Conservation (phyloP, 1,140 invertebrate species). For the Cyphomyrmex costatus region DNA sequence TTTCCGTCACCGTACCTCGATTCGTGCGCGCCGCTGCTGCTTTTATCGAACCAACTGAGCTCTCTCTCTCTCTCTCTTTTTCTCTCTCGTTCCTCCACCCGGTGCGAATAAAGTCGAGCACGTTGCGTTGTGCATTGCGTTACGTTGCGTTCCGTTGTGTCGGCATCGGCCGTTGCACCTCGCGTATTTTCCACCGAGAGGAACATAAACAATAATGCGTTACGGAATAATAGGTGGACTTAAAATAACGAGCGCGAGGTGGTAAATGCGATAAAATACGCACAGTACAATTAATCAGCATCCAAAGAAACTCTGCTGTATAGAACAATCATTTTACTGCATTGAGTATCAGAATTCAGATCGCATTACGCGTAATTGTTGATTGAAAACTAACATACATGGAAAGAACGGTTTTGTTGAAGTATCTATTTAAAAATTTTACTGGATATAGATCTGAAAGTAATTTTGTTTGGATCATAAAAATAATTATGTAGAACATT, state of each 20-base stretch:
- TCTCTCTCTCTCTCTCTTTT: constrained; percentile 1
- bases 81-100: constrained; percentile 33
- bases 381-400: too few relatives aligned
- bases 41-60: constrained; percentile 52
- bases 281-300: constrained; percentile 38
- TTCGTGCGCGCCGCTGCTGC: constrained; percentile 38
- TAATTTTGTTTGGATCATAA: too few relatives aligned
- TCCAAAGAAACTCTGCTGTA: neutral
- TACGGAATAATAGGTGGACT: constrained; percentile 50
- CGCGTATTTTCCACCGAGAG: constrained; percentile 26
- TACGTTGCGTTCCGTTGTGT: constrained; percentile 3
- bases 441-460: too few relatives aligned
- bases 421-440: too few relatives aligned
- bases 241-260: constrained; percentile 51
- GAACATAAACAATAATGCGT: constrained; percentile 53
- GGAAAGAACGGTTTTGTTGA: too few relatives aligned
- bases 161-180: constrained; percentile 53
- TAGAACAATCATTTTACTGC: neutral
- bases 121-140: neutral
- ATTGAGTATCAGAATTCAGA: neutral
- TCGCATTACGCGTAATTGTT: neutral
- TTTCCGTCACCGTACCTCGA: constrained; percentile 56
- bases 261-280: constrained; percentile 37
- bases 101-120: constrained; percentile 48
- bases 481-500: too few relatives aligned